phyloP scores from a whole-genome alignment of 2,888 invertebrate genomes.

The Saturnia pavonia region DNA sequence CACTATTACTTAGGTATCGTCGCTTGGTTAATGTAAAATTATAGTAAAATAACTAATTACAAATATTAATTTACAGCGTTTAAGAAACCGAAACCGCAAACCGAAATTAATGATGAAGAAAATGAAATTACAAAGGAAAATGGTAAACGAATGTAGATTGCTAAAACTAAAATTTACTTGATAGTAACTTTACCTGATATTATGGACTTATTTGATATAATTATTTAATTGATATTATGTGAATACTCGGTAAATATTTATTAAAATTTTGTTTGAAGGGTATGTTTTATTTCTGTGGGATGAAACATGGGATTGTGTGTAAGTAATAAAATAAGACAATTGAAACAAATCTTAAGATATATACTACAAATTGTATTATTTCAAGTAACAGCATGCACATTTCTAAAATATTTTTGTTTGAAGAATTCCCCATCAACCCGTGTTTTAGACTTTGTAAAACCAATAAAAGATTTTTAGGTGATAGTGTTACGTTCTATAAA shows the following conservation, averaged over 20 bases:
- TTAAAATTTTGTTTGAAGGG: background rate
- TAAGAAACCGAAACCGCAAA: constrained; percentile 20
- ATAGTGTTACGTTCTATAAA: too few relatives aligned
- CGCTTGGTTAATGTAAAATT: background rate
- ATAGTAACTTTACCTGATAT: background rate
- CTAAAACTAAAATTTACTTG: background rate
- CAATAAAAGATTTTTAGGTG: too few relatives aligned
- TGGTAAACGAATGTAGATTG: constrained; percentile 15
- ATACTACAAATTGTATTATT: too few relatives aligned
- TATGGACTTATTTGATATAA: background rate
- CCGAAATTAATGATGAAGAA: background rate
- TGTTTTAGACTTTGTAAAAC: too few relatives aligned
- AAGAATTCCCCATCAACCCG: too few relatives aligned
- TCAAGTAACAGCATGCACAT: too few relatives aligned
- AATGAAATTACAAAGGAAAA: constrained; percentile 16
- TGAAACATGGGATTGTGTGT: too few relatives aligned
- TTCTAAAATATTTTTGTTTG: too few relatives aligned
- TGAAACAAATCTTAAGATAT: too few relatives aligned
- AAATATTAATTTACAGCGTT: constrained; percentile 20
- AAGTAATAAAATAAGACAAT: too few relatives aligned
- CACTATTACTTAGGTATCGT: background rate
- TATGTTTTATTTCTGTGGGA: background rate
- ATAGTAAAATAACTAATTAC: background rate
- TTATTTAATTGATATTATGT: background rate
- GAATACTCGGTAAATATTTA: background rate